A percentile compares a stretch with the other conserved stretches of the same genome.
These are phyloP conservation scores for Scaptomyza tumidula DNA, from an alignment of 2,888 invertebrate species.

Conservation along the genomic window DNA sequence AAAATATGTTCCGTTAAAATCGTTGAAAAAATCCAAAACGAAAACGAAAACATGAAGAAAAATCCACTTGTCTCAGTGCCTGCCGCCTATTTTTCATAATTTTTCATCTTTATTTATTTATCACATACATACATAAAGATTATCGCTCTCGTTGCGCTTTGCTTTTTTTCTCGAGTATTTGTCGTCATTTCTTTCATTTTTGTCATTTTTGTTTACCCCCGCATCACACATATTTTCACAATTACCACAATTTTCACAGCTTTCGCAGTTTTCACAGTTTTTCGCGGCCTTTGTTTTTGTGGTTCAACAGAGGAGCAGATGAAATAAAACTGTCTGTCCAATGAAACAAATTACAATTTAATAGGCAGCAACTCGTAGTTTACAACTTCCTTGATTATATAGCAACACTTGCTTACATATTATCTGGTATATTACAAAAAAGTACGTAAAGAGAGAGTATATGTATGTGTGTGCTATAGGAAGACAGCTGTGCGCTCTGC, in stretches of 20 bases:
- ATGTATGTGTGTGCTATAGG: slow-evolving; percentile 52
- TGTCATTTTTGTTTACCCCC: slow-evolving; percentile 72
- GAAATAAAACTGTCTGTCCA: slow-evolving; percentile 20
- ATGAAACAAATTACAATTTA: slow-evolving; percentile 70
- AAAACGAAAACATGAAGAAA: slow-evolving; percentile 24
- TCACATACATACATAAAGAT: slow-evolving; percentile 20
- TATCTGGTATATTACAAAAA: slow-evolving; percentile 19
- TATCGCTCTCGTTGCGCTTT: slow-evolving; percentile 39
- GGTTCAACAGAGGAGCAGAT: slow-evolving; percentile 11
- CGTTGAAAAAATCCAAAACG: slow-evolving; percentile 44
- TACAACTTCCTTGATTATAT: slow-evolving; percentile 70
- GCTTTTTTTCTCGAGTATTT: slow-evolving; percentile 11
- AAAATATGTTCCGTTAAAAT: slow-evolving; percentile 70
- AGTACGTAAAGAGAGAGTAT: not conserved
- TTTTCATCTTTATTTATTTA: slow-evolving; percentile 72
- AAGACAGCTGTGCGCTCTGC: slow-evolving; percentile 71
- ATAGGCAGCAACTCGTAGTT: slow-evolving; percentile 56
- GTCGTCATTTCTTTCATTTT: slow-evolving; percentile 46
- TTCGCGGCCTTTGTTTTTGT: slow-evolving; percentile 55
- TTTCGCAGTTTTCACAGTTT: slow-evolving; percentile 12
- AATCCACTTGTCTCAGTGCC: slow-evolving; percentile 35
- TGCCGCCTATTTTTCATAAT: slow-evolving; percentile 74
- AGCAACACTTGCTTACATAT: slow-evolving; percentile 10
- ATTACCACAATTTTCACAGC: slow-evolving; percentile 2
- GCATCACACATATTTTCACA: slow-evolving; percentile 27